A percentile compares a stretch with the other conserved stretches of the same genome.
Evolutionary conservation across 2,888 invertebrate species (phyloP).

Genomic region (Mythimna lalbum): DNA sequence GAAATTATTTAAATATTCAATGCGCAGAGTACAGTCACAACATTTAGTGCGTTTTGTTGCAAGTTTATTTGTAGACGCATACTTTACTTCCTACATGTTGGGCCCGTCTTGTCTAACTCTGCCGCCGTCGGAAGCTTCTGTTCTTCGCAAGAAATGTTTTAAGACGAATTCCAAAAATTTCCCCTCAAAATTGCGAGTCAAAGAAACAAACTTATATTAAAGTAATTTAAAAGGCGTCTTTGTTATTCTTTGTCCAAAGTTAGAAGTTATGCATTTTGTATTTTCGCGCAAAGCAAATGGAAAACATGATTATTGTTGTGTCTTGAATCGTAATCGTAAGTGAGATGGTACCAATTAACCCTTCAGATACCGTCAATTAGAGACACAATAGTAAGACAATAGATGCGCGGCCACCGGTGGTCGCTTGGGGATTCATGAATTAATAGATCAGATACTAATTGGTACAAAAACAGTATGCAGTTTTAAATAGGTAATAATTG

Average conservation of each 20-base stretch:
- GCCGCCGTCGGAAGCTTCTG: slow-evolving; percentile 81
- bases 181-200: slow-evolving; percentile 83
- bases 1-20: slow-evolving; percentile 30
- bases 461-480: neutral
- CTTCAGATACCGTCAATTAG: too few species aligned
- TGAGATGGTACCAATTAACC: too few species aligned
- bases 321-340: slow-evolving; percentile 12
- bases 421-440: too few species aligned
- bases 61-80: slow-evolving; percentile 70
- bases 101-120: slow-evolving; percentile 79
- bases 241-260: slow-evolving; percentile 80
- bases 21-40: slow-evolving; percentile 43
- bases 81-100: slow-evolving; percentile 74
- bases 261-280: slow-evolving; percentile 81
- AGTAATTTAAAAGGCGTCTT: slow-evolving; percentile 86
- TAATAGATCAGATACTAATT: neutral
- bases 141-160: slow-evolving; percentile 84
- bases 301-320: slow-evolving; percentile 63
- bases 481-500: neutral
- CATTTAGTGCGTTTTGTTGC: slow-evolving; percentile 57
- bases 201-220: slow-evolving; percentile 86
- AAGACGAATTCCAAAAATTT: slow-evolving; percentile 87
- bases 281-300: slow-evolving; percentile 67
- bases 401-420: too few species aligned
- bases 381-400: too few species aligned